Evolutionary conservation across 1,140 invertebrate species (phyloP).

Genomic region (Arctopsyche grandis): DNA sequence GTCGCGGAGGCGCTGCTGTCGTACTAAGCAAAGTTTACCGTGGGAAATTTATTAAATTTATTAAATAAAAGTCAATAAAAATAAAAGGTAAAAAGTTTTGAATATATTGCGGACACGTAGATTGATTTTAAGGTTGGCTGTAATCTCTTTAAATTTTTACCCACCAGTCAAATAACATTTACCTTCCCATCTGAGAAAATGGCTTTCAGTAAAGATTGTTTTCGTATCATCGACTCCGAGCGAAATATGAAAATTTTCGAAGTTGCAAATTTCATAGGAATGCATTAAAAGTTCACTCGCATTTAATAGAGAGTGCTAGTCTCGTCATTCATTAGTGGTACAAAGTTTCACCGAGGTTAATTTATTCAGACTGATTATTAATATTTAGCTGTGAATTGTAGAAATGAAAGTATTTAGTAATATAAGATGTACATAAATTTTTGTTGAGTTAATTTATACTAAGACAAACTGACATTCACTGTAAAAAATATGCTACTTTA

Average conservation of each 20-base stretch:
- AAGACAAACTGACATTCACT: not conserved
- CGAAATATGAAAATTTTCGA: not conserved
- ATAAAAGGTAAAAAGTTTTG: not conserved
- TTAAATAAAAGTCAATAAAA: conserved; percentile 12
- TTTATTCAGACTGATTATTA: conserved; percentile 6
- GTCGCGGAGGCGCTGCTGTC: not conserved
- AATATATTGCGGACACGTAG: conserved; percentile 25
- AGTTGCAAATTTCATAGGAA: not conserved
- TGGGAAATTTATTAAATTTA: conserved; percentile 14
- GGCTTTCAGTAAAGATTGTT: no score
- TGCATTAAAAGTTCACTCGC: not conserved
- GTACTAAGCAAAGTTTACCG: not conserved
- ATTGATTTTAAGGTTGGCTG: conserved; percentile 26
- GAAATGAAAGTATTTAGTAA: not conserved
- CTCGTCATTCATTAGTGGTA: conserved; percentile 3
- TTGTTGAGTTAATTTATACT: not conserved
- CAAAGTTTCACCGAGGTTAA: not conserved
- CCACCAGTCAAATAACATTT: not conserved
- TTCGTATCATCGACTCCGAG: not conserved
- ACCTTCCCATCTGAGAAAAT: not conserved
- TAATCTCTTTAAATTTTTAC: not conserved
- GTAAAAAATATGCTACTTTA: no score
- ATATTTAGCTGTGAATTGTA: not conserved
- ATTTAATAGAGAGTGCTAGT: not conserved
- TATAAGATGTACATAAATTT: not conserved